A percentile compares a stretch with the other conserved stretches of the same genome.
These are phyloP conservation scores for Potorous gilbertii DNA, from an alignment of 2,797 vertebrate genomes.

Conservation along the genomic window DNA sequence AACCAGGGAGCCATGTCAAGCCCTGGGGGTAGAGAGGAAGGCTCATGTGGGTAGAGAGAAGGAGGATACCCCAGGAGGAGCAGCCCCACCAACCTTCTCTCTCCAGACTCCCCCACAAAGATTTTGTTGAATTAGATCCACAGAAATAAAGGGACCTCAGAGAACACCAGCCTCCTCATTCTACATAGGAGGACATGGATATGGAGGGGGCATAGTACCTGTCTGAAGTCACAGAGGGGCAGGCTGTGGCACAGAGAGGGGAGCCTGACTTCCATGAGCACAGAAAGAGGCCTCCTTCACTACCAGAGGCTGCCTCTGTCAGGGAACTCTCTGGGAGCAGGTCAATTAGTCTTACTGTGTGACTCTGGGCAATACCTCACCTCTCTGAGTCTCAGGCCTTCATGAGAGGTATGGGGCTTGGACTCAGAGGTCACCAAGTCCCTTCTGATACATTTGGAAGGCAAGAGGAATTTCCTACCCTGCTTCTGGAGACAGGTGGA, in stretches of 20 bases:
- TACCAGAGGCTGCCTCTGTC: too few species aligned
- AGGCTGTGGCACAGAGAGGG: neutral
- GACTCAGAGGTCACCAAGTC: neutral
- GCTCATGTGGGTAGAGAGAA: neutral
- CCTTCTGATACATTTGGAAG: neutral
- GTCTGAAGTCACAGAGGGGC: neutral
- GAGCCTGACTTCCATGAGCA: neutral
- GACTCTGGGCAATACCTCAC: neutral
- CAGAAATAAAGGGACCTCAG: neutral
- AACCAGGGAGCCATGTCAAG: slow-evolving; percentile 86
- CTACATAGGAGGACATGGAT: fast-evolving
- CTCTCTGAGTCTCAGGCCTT: neutral
- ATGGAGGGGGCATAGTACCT: neutral
- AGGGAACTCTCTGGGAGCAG: neutral
- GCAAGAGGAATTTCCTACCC: neutral
- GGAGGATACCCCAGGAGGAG: neutral
- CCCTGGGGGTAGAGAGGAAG: slow-evolving; percentile 55
- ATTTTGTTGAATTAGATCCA: neutral
- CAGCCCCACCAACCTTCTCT: neutral
- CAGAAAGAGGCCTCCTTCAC: too few species aligned
- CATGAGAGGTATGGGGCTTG: neutral
- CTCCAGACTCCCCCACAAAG: neutral
- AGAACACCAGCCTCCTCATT: neutral
- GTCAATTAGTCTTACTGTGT: neutral
- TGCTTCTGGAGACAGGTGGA: slow-evolving; percentile 4